Conservation (phyloP, 1,140 invertebrate species). For the Pseudoatta argentina region DNA sequence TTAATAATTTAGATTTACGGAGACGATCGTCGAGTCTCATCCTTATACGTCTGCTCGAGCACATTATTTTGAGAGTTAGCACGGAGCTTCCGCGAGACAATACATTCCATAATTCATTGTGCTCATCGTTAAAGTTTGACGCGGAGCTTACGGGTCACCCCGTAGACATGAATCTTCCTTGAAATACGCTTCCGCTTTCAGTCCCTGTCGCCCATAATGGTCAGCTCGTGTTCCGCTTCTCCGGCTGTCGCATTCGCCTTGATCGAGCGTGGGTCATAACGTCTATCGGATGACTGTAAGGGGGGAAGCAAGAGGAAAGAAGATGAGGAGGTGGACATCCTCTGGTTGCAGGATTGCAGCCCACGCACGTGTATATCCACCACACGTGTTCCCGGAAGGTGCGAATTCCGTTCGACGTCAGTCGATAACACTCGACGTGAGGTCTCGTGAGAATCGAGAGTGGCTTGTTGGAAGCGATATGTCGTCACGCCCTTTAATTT, state of each 20-base stretch:
- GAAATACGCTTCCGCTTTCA: slow-evolving; percentile 35
- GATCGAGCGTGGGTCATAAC: slow-evolving; percentile 41
- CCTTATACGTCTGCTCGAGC: slow-evolving; percentile 8
- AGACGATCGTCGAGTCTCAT: background rate
- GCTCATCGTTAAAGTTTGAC: slow-evolving; percentile 39
- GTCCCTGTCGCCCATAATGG: slow-evolving; percentile 26
- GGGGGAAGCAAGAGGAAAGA: background rate
- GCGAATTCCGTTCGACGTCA: slow-evolving; percentile 43
- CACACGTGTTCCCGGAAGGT: slow-evolving; percentile 38
- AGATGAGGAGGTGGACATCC: background rate
- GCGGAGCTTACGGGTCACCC: slow-evolving; percentile 8
- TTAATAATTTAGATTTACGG: slow-evolving; percentile 9
- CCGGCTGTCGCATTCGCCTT: slow-evolving; percentile 14
- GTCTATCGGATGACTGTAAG: background rate
- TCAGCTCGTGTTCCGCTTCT: slow-evolving; percentile 41
- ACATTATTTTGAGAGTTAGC: slow-evolving; percentile 19
- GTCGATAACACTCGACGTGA: slow-evolving; percentile 42
- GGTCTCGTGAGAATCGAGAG: background rate
- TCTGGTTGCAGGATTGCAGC: slow-evolving; percentile 3
- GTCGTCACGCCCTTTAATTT: slow-evolving; percentile 39
- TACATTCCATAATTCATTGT: slow-evolving; percentile 42
- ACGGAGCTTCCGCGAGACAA: slow-evolving; percentile 7
- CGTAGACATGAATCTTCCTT: slow-evolving; percentile 50
- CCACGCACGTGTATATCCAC: slow-evolving; percentile 48
- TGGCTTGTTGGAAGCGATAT: background rate